Percentiles rank a stretch among this genome's conserved stretches.
Conservation (phyloP, 2,797 vertebrate genomes). For the Cygnus olor region DNA sequence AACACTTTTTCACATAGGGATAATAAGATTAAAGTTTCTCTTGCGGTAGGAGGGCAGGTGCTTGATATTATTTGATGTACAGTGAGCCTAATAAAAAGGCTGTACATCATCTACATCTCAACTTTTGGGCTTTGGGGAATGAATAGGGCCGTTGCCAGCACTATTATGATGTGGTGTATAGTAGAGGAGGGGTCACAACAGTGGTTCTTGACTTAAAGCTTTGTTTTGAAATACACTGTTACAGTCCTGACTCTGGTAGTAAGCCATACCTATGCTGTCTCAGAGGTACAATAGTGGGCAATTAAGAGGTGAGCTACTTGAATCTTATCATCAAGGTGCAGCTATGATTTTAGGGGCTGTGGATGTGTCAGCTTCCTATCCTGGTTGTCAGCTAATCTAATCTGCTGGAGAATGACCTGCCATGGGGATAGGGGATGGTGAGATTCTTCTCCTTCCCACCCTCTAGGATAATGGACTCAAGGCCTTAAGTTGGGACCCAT, state of each 20-base stretch:
- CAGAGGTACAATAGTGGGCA: background rate
- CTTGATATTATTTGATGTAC: background rate
- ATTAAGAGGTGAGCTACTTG: background rate
- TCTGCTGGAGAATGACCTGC: background rate
- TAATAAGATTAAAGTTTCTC: background rate
- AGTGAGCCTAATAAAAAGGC: background rate
- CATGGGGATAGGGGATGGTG: background rate
- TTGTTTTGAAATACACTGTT: background rate
- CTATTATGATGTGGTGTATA: background rate
- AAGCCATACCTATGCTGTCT: background rate
- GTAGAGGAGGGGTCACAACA: background rate
- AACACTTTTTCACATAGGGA: background rate
- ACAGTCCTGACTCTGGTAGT: background rate
- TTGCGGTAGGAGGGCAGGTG: background rate
- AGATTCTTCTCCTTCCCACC: background rate
- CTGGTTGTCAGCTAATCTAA: background rate
- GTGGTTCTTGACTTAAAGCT: background rate
- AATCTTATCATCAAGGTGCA: accelerated
- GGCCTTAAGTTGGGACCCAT: background rate
- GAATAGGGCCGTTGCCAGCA: background rate
- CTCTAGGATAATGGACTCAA: background rate
- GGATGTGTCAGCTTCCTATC: background rate
- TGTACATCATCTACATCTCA: background rate
- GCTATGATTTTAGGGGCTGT: background rate
- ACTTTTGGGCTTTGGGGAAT: background rate